phyloP scores from a whole-genome alignment of 2,888 invertebrate genomes.

The Phyto melanocephala region DNA sequence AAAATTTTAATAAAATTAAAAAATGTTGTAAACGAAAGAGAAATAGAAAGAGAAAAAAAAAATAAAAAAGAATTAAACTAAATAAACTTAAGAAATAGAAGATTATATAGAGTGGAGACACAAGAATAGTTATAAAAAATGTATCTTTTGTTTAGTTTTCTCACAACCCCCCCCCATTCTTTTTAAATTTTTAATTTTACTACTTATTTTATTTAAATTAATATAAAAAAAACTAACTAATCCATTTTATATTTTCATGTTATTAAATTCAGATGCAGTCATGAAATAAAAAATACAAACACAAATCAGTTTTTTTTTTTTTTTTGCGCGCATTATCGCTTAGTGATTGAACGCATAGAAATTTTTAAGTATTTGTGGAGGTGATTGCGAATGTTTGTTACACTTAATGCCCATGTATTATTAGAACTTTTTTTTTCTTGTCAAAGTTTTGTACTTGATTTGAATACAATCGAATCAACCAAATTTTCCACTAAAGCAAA shows the following conservation, averaged over 20 bases:
- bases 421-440: background rate
- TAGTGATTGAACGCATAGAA: background rate
- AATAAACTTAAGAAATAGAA: slow-evolving; percentile 33
- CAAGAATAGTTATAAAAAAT: slow-evolving; percentile 49
- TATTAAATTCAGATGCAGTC: slow-evolving; percentile 54
- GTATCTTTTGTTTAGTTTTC: slow-evolving; percentile 27
- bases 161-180: slow-evolving; percentile 12
- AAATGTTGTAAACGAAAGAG: slow-evolving; percentile 32
- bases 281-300: slow-evolving; percentile 49
- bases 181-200: slow-evolving; percentile 48
- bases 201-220: slow-evolving; percentile 51
- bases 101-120: slow-evolving; percentile 47
- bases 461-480: too few relatives aligned
- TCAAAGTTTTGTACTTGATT: background rate
- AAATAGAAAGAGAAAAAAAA: too few relatives aligned
- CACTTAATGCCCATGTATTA: too few relatives aligned
- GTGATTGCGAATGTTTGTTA: too few relatives aligned
- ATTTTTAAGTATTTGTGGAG: background rate
- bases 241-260: slow-evolving; percentile 56
- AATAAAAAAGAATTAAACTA: slow-evolving; percentile 25
- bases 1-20: slow-evolving; percentile 43
- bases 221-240: slow-evolving; percentile 38
- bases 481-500: too few relatives aligned
- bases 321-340: too few relatives aligned
- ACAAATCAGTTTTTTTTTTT: background rate